These are phyloP conservation scores for Vesta saturnalis DNA, from an alignment of 2,888 invertebrate species.

Conservation along the genomic window DNA sequence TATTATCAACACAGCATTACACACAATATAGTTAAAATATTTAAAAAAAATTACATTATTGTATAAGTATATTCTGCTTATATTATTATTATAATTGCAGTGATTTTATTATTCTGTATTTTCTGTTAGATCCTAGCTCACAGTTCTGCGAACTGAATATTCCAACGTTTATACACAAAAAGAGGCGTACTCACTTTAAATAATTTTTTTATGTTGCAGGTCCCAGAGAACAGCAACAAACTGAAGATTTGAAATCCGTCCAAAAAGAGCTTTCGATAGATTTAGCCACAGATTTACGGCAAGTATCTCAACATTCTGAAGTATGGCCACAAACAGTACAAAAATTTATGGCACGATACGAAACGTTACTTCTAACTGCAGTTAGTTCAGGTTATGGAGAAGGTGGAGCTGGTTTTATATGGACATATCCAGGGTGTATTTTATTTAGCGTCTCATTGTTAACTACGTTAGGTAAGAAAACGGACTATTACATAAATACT, in stretches of 20 bases:
- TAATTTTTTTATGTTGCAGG: slow-evolving; percentile 62
- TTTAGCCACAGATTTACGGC: slow-evolving; percentile 72
- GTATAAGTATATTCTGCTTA: too few relatives aligned
- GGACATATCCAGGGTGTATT: slow-evolving; percentile 75
- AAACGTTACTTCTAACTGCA: slow-evolving; percentile 67
- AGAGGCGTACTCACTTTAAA: too few relatives aligned
- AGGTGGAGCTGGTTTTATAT: slow-evolving; percentile 69
- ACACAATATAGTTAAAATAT: too few relatives aligned
- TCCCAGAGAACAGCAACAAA: slow-evolving; percentile 68
- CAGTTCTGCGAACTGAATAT: too few relatives aligned
- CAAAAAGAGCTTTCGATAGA: slow-evolving; percentile 72
- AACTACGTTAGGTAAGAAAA: slow-evolving; percentile 71
- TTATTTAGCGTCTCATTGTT: slow-evolving; percentile 75
- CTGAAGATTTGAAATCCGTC: slow-evolving; percentile 65
- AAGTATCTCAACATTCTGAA: slow-evolving; percentile 65
- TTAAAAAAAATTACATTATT: too few relatives aligned
- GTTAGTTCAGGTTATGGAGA: slow-evolving; percentile 67
- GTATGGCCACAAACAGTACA: slow-evolving; percentile 71
- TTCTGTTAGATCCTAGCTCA: too few relatives aligned
- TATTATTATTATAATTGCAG: too few relatives aligned
- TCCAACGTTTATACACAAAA: too few relatives aligned
- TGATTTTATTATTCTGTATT: too few relatives aligned
- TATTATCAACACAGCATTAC: too few relatives aligned
- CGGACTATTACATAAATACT: too few relatives aligned
- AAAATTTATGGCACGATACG: slow-evolving; percentile 67